These are phyloP conservation scores for Girardinichthys multiradiatus DNA, from an alignment of 2,113 vertebrate species.

Conservation along the genomic window DNA sequence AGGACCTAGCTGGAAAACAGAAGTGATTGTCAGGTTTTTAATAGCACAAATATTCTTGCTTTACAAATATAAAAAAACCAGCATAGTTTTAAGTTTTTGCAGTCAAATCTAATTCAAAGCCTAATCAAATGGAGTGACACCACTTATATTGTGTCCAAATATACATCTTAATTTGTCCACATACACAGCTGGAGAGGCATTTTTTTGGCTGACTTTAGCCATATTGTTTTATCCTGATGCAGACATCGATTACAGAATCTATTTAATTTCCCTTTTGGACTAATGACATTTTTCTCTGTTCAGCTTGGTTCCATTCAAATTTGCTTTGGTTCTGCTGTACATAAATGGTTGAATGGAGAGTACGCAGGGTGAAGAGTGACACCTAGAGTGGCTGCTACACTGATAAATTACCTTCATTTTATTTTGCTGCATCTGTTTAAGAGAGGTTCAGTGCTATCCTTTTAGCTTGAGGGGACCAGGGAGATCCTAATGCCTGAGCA, in stretches of 20 bases:
- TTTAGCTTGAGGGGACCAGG: slow-evolving; percentile 68
- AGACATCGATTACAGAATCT: slow-evolving; percentile 12
- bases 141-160: slow-evolving; percentile 11
- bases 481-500: slow-evolving; percentile 63
- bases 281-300: neutral
- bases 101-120: slow-evolving; percentile 41
- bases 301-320: slow-evolving; percentile 16
- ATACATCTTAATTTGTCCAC: slow-evolving; percentile 47
- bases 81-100: slow-evolving; percentile 29
- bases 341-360: slow-evolving; percentile 60
- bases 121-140: slow-evolving; percentile 40
- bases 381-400: slow-evolving; percentile 56
- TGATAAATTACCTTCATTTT: slow-evolving; percentile 71
- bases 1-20: neutral
- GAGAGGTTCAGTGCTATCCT: slow-evolving; percentile 55
- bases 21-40: neutral
- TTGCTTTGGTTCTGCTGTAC: slow-evolving; percentile 42
- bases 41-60: too few species aligned
- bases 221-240: slow-evolving; percentile 44
- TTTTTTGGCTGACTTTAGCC: slow-evolving; percentile 55
- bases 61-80: too few species aligned
- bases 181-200: slow-evolving; percentile 45
- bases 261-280: neutral
- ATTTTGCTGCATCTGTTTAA: slow-evolving; percentile 75
- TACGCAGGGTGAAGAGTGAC: slow-evolving; percentile 60